Percentiles rank a stretch among this genome's conserved stretches.
Conservation (phyloP, 2,888 invertebrate species). For the Thumatha senex region DNA sequence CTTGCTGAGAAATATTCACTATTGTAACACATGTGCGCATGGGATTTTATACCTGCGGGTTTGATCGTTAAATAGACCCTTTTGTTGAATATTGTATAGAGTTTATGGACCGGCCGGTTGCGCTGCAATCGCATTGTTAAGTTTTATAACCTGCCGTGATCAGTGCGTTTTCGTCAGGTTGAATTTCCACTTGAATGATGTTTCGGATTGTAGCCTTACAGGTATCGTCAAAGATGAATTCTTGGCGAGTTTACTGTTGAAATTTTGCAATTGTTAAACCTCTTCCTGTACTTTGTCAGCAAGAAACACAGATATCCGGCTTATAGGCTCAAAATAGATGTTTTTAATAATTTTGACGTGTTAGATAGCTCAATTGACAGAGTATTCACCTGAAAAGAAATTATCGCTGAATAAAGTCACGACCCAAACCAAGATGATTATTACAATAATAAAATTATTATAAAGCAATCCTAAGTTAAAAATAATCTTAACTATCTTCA, state of each 20-base stretch:
- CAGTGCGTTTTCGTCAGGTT: conserved; percentile 24
- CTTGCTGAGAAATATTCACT: conserved; percentile 56
- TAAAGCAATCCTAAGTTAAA: no score
- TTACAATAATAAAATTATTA: no score
- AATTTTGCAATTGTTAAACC: background rate
- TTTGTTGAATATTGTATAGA: conserved; percentile 36
- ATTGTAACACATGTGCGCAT: conserved; percentile 60
- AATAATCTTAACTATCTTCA: no score
- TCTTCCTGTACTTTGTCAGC: background rate
- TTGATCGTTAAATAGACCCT: conserved; percentile 40
- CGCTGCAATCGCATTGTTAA: conserved; percentile 22
- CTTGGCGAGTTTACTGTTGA: no score
- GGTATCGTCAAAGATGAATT: conserved; percentile 1
- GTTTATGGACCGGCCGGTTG: conserved; percentile 27
- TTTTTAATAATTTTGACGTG: no score
- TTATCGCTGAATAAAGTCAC: no score
- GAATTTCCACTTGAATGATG: conserved; percentile 16
- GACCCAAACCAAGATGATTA: no score
- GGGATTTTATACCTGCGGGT: conserved; percentile 56
- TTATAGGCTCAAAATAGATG: no score
- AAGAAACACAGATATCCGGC: background rate
- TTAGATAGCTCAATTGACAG: no score
- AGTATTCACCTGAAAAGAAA: no score
- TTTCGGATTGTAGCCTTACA: conserved; percentile 8
- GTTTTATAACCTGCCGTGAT: conserved; percentile 36